Percentiles rank a stretch among this genome's conserved stretches.
phyloP scores from a whole-genome alignment of 1,140 invertebrate species.

The Drosophila subpulchrella region DNA sequence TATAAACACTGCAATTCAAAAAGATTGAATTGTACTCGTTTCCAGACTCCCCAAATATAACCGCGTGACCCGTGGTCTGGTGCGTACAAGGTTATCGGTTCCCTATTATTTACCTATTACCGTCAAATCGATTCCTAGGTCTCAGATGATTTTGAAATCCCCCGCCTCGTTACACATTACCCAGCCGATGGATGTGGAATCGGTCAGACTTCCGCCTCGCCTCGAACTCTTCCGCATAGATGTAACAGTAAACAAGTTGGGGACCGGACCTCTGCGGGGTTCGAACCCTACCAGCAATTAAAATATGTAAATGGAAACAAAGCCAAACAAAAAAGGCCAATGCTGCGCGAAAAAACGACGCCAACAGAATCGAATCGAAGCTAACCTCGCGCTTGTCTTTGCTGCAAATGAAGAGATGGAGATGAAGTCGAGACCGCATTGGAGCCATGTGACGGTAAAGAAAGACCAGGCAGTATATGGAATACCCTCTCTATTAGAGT shows the following conservation, averaged over 20 bases:
- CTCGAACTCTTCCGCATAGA: conserved; percentile 59
- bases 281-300: conserved; percentile 44
- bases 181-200: conserved; percentile 6
- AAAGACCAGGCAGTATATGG: conserved; percentile 1
- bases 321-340: conserved; percentile 72
- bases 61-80: conserved; percentile 25
- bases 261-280: conserved; percentile 1
- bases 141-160: not conserved
- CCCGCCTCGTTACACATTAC: conserved; percentile 39
- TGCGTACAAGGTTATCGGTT: conserved; percentile 14
- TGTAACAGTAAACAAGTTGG: conserved; percentile 73
- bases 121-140: not conserved
- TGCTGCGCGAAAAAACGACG: conserved; percentile 66
- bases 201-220: conserved; percentile 49
- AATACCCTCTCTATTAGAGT: conserved; percentile 6
- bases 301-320: conserved; percentile 77
- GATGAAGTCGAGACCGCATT: conserved; percentile 18
- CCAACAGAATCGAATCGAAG: conserved; percentile 19
- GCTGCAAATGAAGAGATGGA: conserved; percentile 38
- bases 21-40: conserved; percentile 18
- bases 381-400: conserved; percentile 55
- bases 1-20: conserved; percentile 12
- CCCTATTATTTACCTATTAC: not conserved
- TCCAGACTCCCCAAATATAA: conserved; percentile 34
- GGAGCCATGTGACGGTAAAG: conserved; percentile 9